phyloP scores from a whole-genome alignment of 2,113 vertebrate species.

The Salvelinus namaycush region DNA sequence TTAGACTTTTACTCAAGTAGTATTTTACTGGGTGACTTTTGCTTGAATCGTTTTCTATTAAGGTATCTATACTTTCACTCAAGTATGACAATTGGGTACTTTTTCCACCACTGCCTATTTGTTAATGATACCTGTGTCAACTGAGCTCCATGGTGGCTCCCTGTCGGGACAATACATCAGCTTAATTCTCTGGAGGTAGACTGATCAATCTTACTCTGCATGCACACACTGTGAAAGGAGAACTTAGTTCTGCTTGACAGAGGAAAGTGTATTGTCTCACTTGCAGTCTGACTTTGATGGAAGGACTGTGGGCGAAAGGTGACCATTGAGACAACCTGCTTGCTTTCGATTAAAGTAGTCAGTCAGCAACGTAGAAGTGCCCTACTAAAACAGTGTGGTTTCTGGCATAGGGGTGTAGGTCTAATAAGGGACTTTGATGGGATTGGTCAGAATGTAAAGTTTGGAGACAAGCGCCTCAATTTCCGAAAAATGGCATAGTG shows the following conservation, averaged over 20 bases:
- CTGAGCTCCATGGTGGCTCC: slow-evolving; percentile 20
- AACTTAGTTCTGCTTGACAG: slow-evolving; percentile 2
- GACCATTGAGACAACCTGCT: neutral
- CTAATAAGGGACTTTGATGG: neutral
- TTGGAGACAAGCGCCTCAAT: too few species aligned
- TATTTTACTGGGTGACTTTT: too few species aligned
- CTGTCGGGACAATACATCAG: slow-evolving; percentile 11
- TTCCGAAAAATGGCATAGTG: neutral
- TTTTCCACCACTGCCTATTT: too few species aligned
- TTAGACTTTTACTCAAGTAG: too few species aligned
- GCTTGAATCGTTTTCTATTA: too few species aligned
- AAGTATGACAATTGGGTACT: too few species aligned
- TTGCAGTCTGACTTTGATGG: neutral
- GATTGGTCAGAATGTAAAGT: neutral
- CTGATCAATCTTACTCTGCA: slow-evolving; percentile 6
- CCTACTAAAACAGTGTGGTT: neutral
- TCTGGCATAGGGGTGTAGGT: neutral
- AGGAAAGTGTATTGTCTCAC: neutral
- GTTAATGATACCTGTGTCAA: slow-evolving; percentile 28
- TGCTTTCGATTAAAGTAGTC: neutral
- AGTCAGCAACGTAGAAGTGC: too few species aligned
- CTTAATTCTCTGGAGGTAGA: neutral
- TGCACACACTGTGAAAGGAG: slow-evolving; percentile 1
- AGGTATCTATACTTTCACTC: too few species aligned
- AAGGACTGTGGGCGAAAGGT: neutral